Conservation (phyloP, 2,888 invertebrate genomes). For the Napeogenes inachia region DNA sequence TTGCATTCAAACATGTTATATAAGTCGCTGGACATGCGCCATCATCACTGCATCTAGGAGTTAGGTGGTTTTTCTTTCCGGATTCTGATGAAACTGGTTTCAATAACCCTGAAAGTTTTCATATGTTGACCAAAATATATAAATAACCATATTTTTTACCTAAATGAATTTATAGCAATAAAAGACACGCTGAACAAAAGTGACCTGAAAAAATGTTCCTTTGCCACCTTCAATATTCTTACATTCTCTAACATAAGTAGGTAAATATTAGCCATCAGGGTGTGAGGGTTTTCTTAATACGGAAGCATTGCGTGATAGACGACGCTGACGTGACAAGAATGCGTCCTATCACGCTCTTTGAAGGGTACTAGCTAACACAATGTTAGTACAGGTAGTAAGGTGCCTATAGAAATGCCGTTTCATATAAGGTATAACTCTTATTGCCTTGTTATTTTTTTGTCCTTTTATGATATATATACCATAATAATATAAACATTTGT, state of each 20-base stretch:
- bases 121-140: no score
- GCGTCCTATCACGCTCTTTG: slow-evolving; percentile 21
- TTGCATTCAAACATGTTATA: slow-evolving; percentile 9
- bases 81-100: no score
- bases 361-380: slow-evolving; percentile 9
- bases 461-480: no score
- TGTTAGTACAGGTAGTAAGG: background rate
- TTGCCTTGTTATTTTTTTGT: background rate
- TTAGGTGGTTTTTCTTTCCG: no score
- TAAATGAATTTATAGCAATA: no score
- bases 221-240: no score
- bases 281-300: slow-evolving; percentile 23
- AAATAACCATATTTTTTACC: no score
- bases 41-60: background rate
- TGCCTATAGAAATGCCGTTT: background rate
- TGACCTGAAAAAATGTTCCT: no score
- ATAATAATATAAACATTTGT: no score
- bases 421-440: background rate
- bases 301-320: slow-evolving; percentile 22
- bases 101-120: no score
- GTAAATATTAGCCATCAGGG: background rate
- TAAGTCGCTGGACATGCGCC: background rate
- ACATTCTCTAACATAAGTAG: no score
- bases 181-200: no score
- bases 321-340: slow-evolving; percentile 25